Evolutionary conservation across 1,140 invertebrate genomes (phyloP).

Genomic region (Drosophila novamexicana): DNA sequence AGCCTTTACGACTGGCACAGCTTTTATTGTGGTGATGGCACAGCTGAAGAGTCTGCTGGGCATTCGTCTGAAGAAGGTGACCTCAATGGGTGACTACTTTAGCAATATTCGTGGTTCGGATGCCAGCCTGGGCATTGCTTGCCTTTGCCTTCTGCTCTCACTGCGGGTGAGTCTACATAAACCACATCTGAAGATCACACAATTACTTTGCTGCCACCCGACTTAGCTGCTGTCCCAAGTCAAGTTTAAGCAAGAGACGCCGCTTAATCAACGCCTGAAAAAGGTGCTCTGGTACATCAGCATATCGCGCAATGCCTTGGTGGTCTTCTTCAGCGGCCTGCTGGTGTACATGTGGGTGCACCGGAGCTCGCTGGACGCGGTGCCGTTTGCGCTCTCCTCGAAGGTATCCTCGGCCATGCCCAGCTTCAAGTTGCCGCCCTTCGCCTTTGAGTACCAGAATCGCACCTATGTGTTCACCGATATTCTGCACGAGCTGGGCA

Average conservation of each 20-base stretch:
- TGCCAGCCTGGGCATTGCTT: conserved; percentile 88
- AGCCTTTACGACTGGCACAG: conserved; percentile 96
- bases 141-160: conserved; percentile 88
- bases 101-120: conserved; percentile 88
- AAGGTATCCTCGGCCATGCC: conserved; percentile 89
- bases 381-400: conserved; percentile 85
- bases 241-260: conserved; percentile 80
- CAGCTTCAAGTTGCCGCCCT: conserved; percentile 87
- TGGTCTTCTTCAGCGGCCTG: conserved; percentile 89
- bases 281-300: conserved; percentile 90
- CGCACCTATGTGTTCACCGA: conserved; percentile 87
- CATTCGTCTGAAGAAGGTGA: conserved; percentile 89
- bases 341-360: conserved; percentile 86
- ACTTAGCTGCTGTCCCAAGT: conserved; percentile 68
- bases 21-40: conserved; percentile 94
- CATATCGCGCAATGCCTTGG: conserved; percentile 91
- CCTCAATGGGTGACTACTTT: conserved; percentile 89
- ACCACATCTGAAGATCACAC: neutral
- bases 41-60: conserved; percentile 94
- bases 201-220: neutral
- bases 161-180: conserved; percentile 87
- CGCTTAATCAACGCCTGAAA: conserved; percentile 85
- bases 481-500: conserved; percentile 88
- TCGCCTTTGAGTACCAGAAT: conserved; percentile 87
- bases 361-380: conserved; percentile 68